Base-by-base conservation (phyloP, 2,113 vertebrate genomes). In the Zapornia atra region DNA sequence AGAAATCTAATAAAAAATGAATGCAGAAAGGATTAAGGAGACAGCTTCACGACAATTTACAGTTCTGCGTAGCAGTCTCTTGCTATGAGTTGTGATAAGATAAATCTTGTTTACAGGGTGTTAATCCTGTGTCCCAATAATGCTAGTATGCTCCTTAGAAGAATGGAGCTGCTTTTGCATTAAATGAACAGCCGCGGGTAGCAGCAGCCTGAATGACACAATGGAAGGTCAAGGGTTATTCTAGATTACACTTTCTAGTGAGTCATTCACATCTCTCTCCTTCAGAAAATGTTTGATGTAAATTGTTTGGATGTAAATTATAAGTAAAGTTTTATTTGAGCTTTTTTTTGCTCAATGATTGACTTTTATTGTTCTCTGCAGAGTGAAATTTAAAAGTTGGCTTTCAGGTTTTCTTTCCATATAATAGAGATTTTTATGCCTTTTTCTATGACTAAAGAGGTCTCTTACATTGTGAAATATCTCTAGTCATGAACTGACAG, bases 1-100 rank as follows among this genome's bases (percentile, higher is more conserved):
- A 91, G 97, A 97, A 78, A 92, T 79, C 42, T 83, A 97, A 96
- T 87, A 88, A 96, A 46, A 96, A 96, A 82, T 93, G 92, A 96
- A 96, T 82, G 77, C 71, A 93, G 90, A 57, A 94, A 96, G 94
- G 72, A 80, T 95, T 85, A 93, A 54, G 36, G 82, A 96, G 86
- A 96, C 75, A 78, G 89, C 81, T 70, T 88, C 79, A 59, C 78
- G 82, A 78, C 69, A 85, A 94, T 94, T 96, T 95, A 93, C 71
- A 53, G 81, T 88, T 90, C 84, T 90, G 76, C 71, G 75, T 33
- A 80, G 78, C 78, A 88, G 86, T 69, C 76, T 89, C 68, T 86
- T 92, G 72, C 90, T 91, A 83, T 1, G 4, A 90, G 44, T 60
- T 92, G 64, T 48, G 94, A 94, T 96, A 89, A 97, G 57, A 95